A percentile compares a stretch with the other conserved stretches of the same genome.
phyloP scores from a whole-genome alignment of 2,113 vertebrate species.

The Martes martes region DNA sequence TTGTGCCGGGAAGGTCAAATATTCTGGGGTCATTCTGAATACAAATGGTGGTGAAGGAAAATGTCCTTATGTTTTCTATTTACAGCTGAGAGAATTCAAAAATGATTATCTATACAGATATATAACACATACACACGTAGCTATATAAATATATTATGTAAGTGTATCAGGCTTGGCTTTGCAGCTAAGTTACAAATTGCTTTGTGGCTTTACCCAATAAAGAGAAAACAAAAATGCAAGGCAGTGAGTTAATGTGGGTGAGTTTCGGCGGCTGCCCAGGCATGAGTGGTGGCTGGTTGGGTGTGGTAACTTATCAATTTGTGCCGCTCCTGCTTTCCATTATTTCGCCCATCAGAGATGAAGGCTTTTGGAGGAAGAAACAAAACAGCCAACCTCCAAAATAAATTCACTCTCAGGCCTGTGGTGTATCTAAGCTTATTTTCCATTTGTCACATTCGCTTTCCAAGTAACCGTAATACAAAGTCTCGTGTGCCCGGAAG shows the following conservation, averaged over 20 bases:
- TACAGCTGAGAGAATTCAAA: conserved; percentile 38
- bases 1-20: not conserved
- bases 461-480: conserved; percentile 35
- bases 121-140: not conserved
- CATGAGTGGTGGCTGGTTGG: not conserved
- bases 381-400: not conserved
- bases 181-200: conserved; percentile 24
- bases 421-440: not conserved
- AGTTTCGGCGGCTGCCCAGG: not conserved
- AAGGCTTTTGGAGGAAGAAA: conserved; percentile 17
- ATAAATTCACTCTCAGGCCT: not conserved
- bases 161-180: not conserved
- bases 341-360: conserved; percentile 20
- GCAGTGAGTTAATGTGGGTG: not conserved
- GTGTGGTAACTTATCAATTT: not conserved
- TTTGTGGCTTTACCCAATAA: not conserved
- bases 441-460: conserved; percentile 44
- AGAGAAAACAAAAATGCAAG: not conserved
- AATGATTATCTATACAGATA: not conserved
- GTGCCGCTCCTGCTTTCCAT: conserved; percentile 1
- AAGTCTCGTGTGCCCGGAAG: not conserved
- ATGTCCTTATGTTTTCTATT: not conserved
- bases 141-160: not conserved
- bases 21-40: not conserved
- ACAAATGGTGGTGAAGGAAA: not conserved